Evolutionary conservation across 2,888 invertebrate species (phyloP).

Genomic region (Priocnemis perturbator): DNA sequence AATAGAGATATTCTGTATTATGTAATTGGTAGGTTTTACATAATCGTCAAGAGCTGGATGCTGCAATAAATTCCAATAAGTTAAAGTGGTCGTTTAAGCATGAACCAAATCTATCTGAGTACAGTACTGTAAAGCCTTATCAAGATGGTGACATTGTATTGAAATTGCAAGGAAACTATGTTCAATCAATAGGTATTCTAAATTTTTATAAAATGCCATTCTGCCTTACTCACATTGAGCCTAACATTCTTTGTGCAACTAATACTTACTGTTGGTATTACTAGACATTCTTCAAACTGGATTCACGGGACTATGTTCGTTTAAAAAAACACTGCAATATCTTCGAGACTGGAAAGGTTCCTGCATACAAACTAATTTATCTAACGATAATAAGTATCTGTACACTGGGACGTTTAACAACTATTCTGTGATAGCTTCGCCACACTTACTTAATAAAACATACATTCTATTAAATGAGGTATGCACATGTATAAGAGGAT

Average conservation of each 20-base stretch:
- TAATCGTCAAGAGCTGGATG: conserved; percentile 52
- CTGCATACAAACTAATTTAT: conserved; percentile 72
- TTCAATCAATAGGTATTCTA: conserved; percentile 62
- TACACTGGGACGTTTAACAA: conserved; percentile 68
- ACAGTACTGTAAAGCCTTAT: conserved; percentile 58
- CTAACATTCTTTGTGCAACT: not conserved
- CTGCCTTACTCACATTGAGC: too few relatives aligned
- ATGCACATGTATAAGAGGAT: conserved; percentile 7
- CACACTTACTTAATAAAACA: conserved; percentile 58
- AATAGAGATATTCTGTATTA: conserved; percentile 1
- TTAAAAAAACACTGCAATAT: conserved; percentile 73
- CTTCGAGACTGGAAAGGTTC: conserved; percentile 73
- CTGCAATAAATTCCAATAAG: conserved; percentile 46
- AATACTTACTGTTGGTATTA: conserved; percentile 2
- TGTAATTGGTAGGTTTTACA: conserved; percentile 52
- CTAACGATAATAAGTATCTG: conserved; percentile 69
- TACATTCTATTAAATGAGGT: conserved; percentile 42
- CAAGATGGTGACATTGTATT: conserved; percentile 61
- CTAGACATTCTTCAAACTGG: conserved; percentile 67
- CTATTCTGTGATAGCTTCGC: conserved; percentile 63
- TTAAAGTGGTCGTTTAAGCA: conserved; percentile 57
- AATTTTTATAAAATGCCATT: conserved; percentile 10
- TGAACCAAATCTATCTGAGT: conserved; percentile 37
- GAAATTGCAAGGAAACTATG: conserved; percentile 55
- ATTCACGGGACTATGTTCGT: conserved; percentile 65